Conservation (phyloP, 2,888 invertebrate species). For the Dryocosmus kuriphilus region DNA sequence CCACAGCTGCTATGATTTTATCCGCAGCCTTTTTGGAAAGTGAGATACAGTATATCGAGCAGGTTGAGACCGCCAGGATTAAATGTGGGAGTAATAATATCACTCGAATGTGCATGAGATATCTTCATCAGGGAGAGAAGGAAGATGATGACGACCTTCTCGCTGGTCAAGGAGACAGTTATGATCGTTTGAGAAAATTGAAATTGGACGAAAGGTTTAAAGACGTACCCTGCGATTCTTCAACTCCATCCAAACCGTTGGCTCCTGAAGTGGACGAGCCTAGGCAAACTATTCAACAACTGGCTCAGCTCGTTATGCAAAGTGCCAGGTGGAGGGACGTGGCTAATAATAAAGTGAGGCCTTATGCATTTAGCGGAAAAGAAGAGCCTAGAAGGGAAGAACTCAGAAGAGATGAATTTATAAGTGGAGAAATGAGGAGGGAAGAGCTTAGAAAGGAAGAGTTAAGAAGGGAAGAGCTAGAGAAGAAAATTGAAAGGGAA, state of each 20-base stretch:
- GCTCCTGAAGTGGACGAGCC: slow-evolving; percentile 54
- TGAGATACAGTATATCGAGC: slow-evolving; percentile 63
- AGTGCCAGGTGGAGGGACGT: slow-evolving; percentile 72
- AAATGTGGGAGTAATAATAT: slow-evolving; percentile 48
- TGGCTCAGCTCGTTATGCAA: slow-evolving; percentile 74
- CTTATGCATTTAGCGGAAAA: slow-evolving; percentile 22
- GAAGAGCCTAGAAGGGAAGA: slow-evolving; percentile 4
- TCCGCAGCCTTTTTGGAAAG: slow-evolving; percentile 71
- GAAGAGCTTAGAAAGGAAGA: not conserved
- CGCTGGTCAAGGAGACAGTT: slow-evolving; percentile 70
- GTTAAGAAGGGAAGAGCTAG: not conserved
- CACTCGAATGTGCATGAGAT: slow-evolving; percentile 43
- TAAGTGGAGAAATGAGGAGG: not conserved
- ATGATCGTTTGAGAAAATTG: slow-evolving; percentile 66
- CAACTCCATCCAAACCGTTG: slow-evolving; percentile 70
- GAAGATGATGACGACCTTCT: slow-evolving; percentile 62
- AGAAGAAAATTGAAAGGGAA: not conserved
- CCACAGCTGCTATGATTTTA: slow-evolving; percentile 68
- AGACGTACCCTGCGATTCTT: slow-evolving; percentile 67
- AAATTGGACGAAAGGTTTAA: slow-evolving; percentile 53
- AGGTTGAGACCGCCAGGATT: slow-evolving; percentile 54
- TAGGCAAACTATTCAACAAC: slow-evolving; percentile 72
- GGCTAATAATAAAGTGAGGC: slow-evolving; percentile 43
- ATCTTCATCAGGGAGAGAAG: slow-evolving; percentile 31
- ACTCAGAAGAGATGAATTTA: not conserved